Conservation (phyloP, 2,888 invertebrate genomes). For the Orthosia gothica region DNA sequence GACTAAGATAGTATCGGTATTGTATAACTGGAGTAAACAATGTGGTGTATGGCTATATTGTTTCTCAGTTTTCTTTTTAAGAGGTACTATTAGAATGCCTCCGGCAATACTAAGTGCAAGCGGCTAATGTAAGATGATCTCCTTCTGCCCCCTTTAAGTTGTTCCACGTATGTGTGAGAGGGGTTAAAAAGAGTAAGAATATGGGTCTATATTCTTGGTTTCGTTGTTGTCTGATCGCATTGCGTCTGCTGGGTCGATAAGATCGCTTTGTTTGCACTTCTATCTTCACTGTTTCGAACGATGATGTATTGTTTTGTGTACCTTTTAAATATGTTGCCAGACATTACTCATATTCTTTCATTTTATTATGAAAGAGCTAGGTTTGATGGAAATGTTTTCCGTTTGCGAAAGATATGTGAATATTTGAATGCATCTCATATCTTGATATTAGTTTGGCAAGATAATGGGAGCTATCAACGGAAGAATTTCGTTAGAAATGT, state of each 20-base stretch:
- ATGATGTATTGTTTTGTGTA: slow-evolving; percentile 42
- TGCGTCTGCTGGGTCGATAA: slow-evolving; percentile 72
- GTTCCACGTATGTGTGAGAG: neutral
- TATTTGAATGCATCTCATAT: slow-evolving; percentile 23
- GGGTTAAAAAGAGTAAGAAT: neutral
- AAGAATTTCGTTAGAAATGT: neutral
- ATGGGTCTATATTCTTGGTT: slow-evolving; percentile 57
- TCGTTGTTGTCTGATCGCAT: slow-evolving; percentile 70
- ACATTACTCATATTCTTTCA: slow-evolving; percentile 6
- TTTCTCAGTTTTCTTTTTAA: slow-evolving; percentile 65
- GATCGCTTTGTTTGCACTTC: slow-evolving; percentile 75
- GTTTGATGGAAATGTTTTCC: slow-evolving; percentile 7
- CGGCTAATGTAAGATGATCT: slow-evolving; percentile 58
- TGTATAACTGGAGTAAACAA: slow-evolving; percentile 70
- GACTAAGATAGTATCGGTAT: slow-evolving; percentile 56
- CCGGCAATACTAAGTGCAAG: slow-evolving; percentile 53
- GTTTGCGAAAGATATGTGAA: slow-evolving; percentile 17
- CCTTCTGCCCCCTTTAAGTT: neutral
- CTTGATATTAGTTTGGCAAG: slow-evolving; percentile 12
- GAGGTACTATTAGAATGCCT: slow-evolving; percentile 63
- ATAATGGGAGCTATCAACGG: neutral
- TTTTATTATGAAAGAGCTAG: slow-evolving; percentile 29
- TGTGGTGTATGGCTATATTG: slow-evolving; percentile 70
- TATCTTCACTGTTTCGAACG: slow-evolving; percentile 57
- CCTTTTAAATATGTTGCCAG: slow-evolving; percentile 39